Base-by-base conservation (phyloP, 2,113 vertebrate genomes). In the Anguilla rostrata region DNA sequence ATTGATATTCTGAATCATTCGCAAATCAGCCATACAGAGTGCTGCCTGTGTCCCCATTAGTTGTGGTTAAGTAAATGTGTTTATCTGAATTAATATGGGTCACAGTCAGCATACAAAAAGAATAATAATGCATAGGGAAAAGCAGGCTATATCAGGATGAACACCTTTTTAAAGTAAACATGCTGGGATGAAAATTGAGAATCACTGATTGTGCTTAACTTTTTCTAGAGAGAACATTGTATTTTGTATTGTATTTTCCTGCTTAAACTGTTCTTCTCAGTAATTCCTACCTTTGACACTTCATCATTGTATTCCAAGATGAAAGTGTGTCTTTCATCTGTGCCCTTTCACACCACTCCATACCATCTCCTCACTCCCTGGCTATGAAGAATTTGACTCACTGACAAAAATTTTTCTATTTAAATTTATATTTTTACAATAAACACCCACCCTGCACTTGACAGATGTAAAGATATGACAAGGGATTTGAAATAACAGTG, bases 291-390 rank as follows among this genome's bases (percentile, higher is more conserved):
- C 29, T n/a, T 82, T 81, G 78, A 78, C 39, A 15, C n/a, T 84
- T 84, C 88, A 86, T 26, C 57, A 6, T 43, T 41, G 82, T 39
- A 84, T 39, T 84, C 86, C 81, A 88, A 93, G 89, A 92, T 93
- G 90, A 91, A 94, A 92, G 89, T 81, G 66, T 86, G 78, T 16
- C 90, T 92, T 92, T 92, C 87, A 92, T 92, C 86, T 86, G 78
- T 88, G 84, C 85, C 88, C 84, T 87, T 91, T 93, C 88, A 90
- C 84, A 82, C 83, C 84, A 84, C 83, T 78, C 85, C 85, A 87
- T 90, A 81, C 88, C 85, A 49, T 18, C 66, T 39, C 86, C 87
- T 85, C 90, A 87, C 89, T 89, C 85, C 86, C 43, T 83, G 85
- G 39, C 60, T 40, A 71, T 71, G 43, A 49, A 82, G 56, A 39